phyloP scores from a whole-genome alignment of 2,797 vertebrate species.

The Phataginus tricuspis region DNA sequence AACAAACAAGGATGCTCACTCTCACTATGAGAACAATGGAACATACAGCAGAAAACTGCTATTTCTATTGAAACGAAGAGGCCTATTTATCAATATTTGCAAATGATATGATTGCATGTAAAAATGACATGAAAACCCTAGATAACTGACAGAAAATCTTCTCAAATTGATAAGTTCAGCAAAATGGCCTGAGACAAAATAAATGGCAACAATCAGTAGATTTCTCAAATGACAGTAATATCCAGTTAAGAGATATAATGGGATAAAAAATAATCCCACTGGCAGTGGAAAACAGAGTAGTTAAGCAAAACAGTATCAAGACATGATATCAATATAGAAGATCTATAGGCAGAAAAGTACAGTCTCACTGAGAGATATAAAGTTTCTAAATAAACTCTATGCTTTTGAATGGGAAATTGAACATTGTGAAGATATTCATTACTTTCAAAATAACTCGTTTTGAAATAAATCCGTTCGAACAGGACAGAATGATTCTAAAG shows the following conservation, averaged over 20 bases:
- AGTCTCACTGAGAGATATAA: background rate
- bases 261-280: background rate
- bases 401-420: background rate
- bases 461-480: background rate
- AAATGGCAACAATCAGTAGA: background rate
- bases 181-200: conserved; percentile 11
- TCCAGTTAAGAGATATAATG: background rate
- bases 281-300: background rate
- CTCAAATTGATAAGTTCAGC: background rate
- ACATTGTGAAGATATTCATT: background rate
- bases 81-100: background rate
- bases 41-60: background rate
- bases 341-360: background rate
- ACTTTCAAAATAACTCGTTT: background rate
- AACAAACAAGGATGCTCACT: background rate
- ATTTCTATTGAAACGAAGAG: background rate
- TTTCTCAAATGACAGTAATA: background rate
- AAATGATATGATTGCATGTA: background rate
- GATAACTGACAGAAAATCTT: background rate
- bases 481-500: background rate
- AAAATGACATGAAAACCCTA: background rate
- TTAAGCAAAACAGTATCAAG: background rate
- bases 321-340: background rate
- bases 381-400: background rate
- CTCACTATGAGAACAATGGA: background rate